Evolutionary conservation across 2,888 invertebrate genomes (phyloP).

Genomic region (Heteropelma amictum): DNA sequence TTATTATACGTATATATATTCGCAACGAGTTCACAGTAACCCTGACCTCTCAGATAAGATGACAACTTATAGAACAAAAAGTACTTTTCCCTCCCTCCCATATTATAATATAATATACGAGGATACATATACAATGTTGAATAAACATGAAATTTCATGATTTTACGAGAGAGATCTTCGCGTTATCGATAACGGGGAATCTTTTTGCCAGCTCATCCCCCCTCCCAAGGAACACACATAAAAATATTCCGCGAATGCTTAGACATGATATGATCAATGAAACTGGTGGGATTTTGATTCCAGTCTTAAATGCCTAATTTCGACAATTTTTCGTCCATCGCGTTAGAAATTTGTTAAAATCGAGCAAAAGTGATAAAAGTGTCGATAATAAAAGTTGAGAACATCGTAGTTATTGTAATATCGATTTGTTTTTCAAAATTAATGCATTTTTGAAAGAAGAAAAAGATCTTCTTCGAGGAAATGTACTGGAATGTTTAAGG

Average conservation of each 20-base stretch:
- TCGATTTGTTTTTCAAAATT: background rate
- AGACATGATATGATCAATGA: no score
- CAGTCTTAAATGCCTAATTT: no score
- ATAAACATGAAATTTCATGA: slow-evolving; percentile 77
- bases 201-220: slow-evolving; percentile 61
- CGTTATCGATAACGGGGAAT: slow-evolving; percentile 66
- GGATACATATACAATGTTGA: slow-evolving; percentile 69
- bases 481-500: background rate
- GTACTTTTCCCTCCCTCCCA: slow-evolving; percentile 17
- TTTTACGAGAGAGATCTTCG: slow-evolving; percentile 71
- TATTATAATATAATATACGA: background rate
- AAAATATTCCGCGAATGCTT: no score
- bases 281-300: no score
- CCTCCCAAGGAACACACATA: no score
- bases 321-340: no score
- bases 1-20: background rate
- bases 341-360: no score
- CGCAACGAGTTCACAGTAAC: slow-evolving; percentile 21
- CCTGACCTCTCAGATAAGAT: slow-evolving; percentile 56
- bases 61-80: slow-evolving; percentile 29
- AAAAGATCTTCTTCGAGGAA: no score
- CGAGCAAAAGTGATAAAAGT: no score
- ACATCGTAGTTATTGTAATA: no score
- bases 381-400: no score
- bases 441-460: background rate